Percentiles rank a stretch among this genome's conserved stretches.
Conservation (phyloP, 37 sponge, comb jelly and placozoan genomes). For the Spongilla lacustris region DNA sequence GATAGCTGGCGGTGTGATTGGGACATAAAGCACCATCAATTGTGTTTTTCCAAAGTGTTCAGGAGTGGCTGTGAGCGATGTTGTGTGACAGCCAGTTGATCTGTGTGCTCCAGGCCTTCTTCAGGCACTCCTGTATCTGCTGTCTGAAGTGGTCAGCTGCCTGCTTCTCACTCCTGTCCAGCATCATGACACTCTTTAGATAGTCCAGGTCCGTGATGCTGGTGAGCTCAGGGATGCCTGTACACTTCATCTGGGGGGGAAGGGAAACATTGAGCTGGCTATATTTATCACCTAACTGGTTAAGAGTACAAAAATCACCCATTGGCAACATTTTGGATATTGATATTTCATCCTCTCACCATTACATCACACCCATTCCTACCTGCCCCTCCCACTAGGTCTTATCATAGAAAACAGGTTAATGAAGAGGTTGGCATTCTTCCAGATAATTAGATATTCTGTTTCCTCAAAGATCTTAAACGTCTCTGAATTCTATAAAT, state of each 20-base stretch:
- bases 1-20: too few species aligned
- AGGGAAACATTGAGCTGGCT: too few species aligned
- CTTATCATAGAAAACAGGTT: slow-evolving; percentile 91
- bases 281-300: too few species aligned
- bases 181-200: slow-evolving; percentile 69
- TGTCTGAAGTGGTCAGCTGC: slow-evolving; percentile 78
- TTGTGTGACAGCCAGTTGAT: slow-evolving; percentile 78
- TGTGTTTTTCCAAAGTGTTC: neutral
- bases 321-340: too few species aligned
- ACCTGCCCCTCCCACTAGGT: neutral
- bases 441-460: slow-evolving; percentile 85
- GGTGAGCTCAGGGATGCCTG: slow-evolving; percentile 91
- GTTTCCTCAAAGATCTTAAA: slow-evolving; percentile 83
- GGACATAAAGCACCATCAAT: neutral
- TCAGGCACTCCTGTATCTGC: slow-evolving; percentile 74
- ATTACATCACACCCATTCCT: neutral
- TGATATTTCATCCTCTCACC: too few species aligned
- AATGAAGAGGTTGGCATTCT: slow-evolving; percentile 86
- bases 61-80: slow-evolving; percentile 31
- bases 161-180: slow-evolving; percentile 56
- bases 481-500: slow-evolving; percentile 55
- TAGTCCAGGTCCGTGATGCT: slow-evolving; percentile 89
- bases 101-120: slow-evolving; percentile 82
- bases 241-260: slow-evolving; percentile 90
- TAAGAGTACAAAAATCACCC: too few species aligned